Percentiles rank a stretch among this genome's conserved stretches.
Conservation (phyloP, 2,113 vertebrate genomes). For the Oncorhynchus kisutch region DNA sequence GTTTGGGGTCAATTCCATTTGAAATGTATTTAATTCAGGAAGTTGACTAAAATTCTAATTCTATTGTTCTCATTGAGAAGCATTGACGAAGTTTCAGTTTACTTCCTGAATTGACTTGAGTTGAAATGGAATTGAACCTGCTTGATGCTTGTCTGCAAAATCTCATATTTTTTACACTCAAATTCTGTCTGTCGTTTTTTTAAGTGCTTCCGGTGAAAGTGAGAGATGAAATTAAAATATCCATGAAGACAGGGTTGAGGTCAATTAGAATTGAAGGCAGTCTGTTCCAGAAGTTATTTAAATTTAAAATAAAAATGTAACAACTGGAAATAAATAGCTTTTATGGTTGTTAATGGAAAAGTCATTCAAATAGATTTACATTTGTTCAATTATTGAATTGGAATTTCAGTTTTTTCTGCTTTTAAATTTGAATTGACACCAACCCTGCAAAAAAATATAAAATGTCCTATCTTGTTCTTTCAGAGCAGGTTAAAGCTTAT, state of each 20-base stretch:
- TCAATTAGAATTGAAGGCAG: too few relatives aligned
- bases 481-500: constrained; percentile 36
- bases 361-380: constrained; percentile 37
- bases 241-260: too few relatives aligned
- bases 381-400: not conserved
- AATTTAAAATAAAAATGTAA: constrained; percentile 54
- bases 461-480: constrained; percentile 35
- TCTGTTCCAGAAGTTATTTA: too few relatives aligned
- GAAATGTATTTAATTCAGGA: too few relatives aligned
- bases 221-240: constrained; percentile 51
- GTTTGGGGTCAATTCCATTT: too few relatives aligned
- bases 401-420: too few relatives aligned
- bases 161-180: not conserved
- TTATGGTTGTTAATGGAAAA: not conserved
- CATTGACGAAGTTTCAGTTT: too few relatives aligned
- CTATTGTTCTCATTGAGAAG: too few relatives aligned
- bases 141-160: not conserved
- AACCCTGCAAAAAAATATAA: not conserved
- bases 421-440: too few relatives aligned
- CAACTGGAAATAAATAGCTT: not conserved
- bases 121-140: too few relatives aligned
- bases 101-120: too few relatives aligned
- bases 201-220: constrained; percentile 27
- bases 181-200: not conserved
- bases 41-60: too few relatives aligned